These are phyloP conservation scores for Pipa parva DNA, from an alignment of 2,113 vertebrate species.

Conservation along the genomic window DNA sequence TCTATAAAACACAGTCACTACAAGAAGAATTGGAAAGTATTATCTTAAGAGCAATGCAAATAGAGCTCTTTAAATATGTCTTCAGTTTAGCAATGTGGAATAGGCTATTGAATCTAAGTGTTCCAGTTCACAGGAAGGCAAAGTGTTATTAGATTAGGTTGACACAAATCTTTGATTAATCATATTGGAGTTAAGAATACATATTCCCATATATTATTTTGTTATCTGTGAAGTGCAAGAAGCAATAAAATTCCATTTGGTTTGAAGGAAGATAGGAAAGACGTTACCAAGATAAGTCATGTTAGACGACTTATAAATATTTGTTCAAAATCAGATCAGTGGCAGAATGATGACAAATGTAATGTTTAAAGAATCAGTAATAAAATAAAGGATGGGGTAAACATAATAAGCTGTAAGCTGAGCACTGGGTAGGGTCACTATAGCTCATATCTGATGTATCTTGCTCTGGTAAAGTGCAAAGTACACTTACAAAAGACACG, in stretches of 20 bases:
- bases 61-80: too few species aligned
- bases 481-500: too few species aligned
- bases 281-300: slow-evolving; percentile 15
- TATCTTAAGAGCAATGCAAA: too few species aligned
- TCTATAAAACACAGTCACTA: too few species aligned
- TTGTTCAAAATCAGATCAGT: slow-evolving; percentile 2
- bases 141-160: slow-evolving; percentile 8
- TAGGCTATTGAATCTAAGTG: not conserved
- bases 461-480: too few species aligned
- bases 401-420: not conserved
- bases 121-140: not conserved
- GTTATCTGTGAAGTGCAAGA: slow-evolving; percentile 17
- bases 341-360: slow-evolving; percentile 24
- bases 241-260: slow-evolving; percentile 7
- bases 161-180: slow-evolving; percentile 17
- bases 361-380: slow-evolving; percentile 1
- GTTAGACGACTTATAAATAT: slow-evolving; percentile 20
- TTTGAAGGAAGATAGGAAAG: slow-evolving; percentile 23
- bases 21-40: too few species aligned
- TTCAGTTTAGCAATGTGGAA: too few species aligned
- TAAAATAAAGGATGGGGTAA: not conserved
- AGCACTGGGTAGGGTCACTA: not conserved
- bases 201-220: not conserved
- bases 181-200: not conserved
- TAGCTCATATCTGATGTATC: too few species aligned